Conservation (phyloP, 2,113 vertebrate species). For the Microtus montanus region DNA sequence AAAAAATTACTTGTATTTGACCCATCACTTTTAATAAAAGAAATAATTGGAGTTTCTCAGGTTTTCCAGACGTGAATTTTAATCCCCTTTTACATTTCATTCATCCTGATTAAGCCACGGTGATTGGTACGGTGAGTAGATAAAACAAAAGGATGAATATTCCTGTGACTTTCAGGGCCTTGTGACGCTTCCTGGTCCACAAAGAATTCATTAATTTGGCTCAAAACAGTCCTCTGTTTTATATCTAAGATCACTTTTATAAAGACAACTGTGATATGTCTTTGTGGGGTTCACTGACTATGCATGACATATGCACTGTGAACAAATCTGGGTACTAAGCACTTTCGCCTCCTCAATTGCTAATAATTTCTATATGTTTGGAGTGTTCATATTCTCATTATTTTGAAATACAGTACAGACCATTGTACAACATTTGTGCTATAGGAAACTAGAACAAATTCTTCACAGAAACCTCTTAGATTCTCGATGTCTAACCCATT, state of each 20-base stretch:
- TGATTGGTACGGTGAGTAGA: not conserved
- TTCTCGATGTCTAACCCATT: not conserved
- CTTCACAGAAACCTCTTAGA: not conserved
- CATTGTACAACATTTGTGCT: not conserved
- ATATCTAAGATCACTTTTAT: not conserved
- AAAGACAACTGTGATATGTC: not conserved
- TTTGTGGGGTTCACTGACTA: not conserved
- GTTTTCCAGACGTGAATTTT: not conserved
- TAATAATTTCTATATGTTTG: not conserved
- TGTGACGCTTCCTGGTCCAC: not conserved
- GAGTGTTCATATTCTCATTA: not conserved
- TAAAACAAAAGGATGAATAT: not conserved
- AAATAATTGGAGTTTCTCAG: not conserved
- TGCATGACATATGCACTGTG: not conserved
- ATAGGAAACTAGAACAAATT: not conserved
- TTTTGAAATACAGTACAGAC: not conserved
- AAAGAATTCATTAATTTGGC: not conserved
- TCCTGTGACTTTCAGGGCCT: not conserved
- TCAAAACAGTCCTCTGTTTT: not conserved
- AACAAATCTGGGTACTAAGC: not conserved
- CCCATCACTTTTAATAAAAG: not conserved
- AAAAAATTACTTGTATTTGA: not conserved
- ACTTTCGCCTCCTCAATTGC: not conserved
- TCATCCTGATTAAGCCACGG: not conserved
- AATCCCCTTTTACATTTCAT: not conserved